Conservation (phyloP, 2,113 vertebrate genomes). For the Eudyptes chrysolophus region DNA sequence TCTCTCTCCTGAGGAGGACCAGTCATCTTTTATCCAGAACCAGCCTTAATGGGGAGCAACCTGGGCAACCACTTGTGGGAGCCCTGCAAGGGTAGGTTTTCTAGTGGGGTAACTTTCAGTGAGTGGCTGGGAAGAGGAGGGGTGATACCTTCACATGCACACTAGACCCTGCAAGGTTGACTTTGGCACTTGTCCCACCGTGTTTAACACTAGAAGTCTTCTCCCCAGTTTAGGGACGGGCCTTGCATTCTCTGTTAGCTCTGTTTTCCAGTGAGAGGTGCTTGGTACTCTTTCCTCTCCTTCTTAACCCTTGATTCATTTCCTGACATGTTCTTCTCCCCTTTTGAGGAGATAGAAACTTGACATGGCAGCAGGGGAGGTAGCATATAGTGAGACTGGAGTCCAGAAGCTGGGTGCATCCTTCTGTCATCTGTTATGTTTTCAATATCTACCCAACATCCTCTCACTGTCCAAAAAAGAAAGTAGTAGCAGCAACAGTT, state of each 20-base stretch:
- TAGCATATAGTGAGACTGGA: not conserved
- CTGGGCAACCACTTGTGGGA: not conserved
- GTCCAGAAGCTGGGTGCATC: not conserved
- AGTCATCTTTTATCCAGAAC: not conserved
- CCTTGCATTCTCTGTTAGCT: not conserved
- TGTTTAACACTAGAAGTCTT: not conserved
- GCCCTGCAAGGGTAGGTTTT: not conserved
- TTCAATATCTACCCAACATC: not conserved
- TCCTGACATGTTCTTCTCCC: not conserved
- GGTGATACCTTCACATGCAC: not conserved
- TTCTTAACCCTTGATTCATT: not conserved
- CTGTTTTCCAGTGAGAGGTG: not conserved
- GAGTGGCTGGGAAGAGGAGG: not conserved
- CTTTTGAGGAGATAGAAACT: not conserved
- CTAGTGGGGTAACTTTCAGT: not conserved
- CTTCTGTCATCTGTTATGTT: not conserved
- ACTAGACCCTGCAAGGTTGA: not conserved
- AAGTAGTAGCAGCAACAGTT: not conserved
- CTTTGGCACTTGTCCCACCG: not conserved
- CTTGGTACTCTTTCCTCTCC: not conserved
- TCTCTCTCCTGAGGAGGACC: not conserved
- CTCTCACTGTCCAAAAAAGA: not conserved
- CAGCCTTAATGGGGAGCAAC: not conserved
- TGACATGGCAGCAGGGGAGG: not conserved
- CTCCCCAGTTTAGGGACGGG: not conserved